phyloP scores from a whole-genome alignment of 2,888 invertebrate genomes.

The Electrophaes corylata region DNA sequence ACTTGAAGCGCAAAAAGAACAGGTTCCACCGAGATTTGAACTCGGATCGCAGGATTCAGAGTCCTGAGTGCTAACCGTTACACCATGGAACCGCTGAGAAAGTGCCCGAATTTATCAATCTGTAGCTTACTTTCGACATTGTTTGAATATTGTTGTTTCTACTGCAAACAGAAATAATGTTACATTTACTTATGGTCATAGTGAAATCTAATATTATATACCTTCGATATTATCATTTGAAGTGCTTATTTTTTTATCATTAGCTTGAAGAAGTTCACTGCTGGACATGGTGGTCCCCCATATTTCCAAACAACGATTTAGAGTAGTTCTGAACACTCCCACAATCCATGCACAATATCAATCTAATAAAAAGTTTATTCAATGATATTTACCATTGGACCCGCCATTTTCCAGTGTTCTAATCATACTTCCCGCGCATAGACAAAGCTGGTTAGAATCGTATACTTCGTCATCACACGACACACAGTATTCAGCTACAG shows the following conservation, averaged over 20 bases:
- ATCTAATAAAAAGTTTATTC: too few species aligned
- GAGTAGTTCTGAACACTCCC: too few species aligned
- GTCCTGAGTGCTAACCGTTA: slow-evolving; percentile 92
- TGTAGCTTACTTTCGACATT: neutral
- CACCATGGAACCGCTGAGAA: slow-evolving; percentile 75
- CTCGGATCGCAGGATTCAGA: slow-evolving; percentile 93
- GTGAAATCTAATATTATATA: too few species aligned
- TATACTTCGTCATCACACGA: neutral
- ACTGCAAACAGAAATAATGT: neutral
- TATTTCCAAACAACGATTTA: too few species aligned
- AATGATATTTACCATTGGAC: slow-evolving; percentile 14
- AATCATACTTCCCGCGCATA: slow-evolving; percentile 1
- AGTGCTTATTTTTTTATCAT: neutral
- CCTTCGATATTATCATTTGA: neutral
- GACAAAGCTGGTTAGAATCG: neutral
- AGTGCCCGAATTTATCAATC: neutral
- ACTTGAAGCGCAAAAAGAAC: slow-evolving; percentile 32
- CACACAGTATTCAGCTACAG: neutral
- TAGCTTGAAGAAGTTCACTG: neutral
- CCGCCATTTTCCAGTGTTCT: neutral
- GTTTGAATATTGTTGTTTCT: neutral
- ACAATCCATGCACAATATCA: too few species aligned
- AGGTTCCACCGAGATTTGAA: slow-evolving; percentile 92
- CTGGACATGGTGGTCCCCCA: neutral
- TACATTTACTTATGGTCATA: too few species aligned